These are phyloP conservation scores for Sparus aurata DNA, from an alignment of 2,797 vertebrate species.

Conservation along the genomic window DNA sequence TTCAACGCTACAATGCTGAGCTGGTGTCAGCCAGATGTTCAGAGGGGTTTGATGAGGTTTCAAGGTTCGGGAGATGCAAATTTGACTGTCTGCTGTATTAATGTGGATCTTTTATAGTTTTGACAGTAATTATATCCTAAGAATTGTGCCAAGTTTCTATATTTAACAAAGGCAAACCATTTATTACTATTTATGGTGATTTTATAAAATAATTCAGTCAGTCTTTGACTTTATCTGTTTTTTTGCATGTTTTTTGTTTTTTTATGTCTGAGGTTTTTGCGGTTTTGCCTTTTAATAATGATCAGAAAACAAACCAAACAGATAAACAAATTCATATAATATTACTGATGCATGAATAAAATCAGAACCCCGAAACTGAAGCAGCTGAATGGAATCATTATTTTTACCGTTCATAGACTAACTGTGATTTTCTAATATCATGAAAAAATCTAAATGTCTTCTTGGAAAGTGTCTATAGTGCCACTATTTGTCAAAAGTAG, in stretches of 20 bases:
- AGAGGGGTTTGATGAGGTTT: slow-evolving; percentile 21
- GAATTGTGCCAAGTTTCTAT: not conserved
- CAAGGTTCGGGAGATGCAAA: slow-evolving; percentile 25
- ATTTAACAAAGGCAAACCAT: not conserved
- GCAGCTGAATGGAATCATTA: not conserved
- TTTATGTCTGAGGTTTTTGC: not conserved
- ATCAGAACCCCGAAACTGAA: not conserved
- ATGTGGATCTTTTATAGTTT: not conserved
- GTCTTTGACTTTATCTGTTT: not conserved
- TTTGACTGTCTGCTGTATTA: slow-evolving; percentile 16
- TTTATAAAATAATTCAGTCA: not conserved
- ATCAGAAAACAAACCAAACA: not conserved
- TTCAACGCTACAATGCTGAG: slow-evolving; percentile 29
- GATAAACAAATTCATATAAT: not conserved
- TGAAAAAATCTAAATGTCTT: not conserved
- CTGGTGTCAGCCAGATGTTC: slow-evolving; percentile 26
- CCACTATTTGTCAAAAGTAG: no score
- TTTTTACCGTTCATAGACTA: not conserved
- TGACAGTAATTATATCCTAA: not conserved
- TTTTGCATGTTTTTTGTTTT: not conserved
- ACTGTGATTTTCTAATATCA: not conserved
- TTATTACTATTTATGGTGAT: not conserved
- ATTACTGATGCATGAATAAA: not conserved
- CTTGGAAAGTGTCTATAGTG: no score
- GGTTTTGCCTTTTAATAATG: not conserved